These are phyloP conservation scores for Drosophila simulans DNA, from an alignment of 1,140 invertebrate species.

Conservation along the genomic window DNA sequence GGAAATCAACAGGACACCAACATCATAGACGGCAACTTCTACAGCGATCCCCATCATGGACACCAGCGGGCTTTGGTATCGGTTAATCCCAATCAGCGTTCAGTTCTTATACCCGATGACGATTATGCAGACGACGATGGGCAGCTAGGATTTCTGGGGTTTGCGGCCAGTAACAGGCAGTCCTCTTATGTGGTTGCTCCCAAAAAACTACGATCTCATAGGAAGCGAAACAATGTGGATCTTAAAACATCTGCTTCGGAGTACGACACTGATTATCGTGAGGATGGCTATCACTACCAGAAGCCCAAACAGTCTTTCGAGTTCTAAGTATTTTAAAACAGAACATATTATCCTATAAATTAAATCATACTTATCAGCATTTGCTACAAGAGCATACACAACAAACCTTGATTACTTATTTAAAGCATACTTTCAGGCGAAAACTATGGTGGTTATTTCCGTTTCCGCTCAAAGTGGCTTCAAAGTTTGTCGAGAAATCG, in stretches of 20 bases:
- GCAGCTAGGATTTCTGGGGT: constrained; percentile 35
- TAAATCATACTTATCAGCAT: constrained; percentile 58
- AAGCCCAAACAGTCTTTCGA: constrained; percentile 49
- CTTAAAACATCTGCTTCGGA: constrained; percentile 41
- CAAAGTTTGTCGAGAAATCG: constrained; percentile 16
- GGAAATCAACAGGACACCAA: constrained; percentile 73
- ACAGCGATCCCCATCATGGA: constrained; percentile 47
- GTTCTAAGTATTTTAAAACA: constrained; percentile 12
- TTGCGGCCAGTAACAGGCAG: constrained; percentile 47
- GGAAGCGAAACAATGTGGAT: constrained; percentile 12
- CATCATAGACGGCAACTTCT: constrained; percentile 72
- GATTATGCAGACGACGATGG: constrained; percentile 57
- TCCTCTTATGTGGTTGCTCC: constrained; percentile 39
- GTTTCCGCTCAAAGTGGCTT: constrained; percentile 35
- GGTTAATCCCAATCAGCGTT: constrained; percentile 51
- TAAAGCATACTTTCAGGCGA: constrained; percentile 44
- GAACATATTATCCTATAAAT: constrained; percentile 6
- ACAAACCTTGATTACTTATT: not conserved
- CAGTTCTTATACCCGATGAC: constrained; percentile 40
- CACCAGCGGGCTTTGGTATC: constrained; percentile 20
- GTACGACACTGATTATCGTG: constrained; percentile 54
- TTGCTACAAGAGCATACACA: constrained; percentile 61
- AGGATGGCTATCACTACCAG: constrained; percentile 69
- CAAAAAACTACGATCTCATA: constrained; percentile 12
- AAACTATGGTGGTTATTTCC: constrained; percentile 1